Conservation (phyloP, 2,888 invertebrate genomes). For the Mimumesa dahlbomi region DNA sequence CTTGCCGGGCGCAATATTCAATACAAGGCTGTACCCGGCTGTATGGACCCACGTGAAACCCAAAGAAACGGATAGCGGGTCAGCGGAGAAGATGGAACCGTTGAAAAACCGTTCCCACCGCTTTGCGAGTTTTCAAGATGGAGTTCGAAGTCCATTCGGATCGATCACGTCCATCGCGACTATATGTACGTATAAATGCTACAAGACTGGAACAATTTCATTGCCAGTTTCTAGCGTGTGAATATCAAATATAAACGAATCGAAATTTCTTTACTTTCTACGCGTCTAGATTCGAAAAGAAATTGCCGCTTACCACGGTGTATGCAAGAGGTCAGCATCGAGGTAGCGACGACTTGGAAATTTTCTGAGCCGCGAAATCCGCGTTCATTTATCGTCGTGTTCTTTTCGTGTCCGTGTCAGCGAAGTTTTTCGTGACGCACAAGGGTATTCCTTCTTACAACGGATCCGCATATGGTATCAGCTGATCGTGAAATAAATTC, state of each 20-base stretch:
- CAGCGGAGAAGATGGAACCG: constrained; percentile 14
- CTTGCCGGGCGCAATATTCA: constrained; percentile 63
- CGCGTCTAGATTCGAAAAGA: not conserved
- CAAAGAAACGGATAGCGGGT: constrained; percentile 38
- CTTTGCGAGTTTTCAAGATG: not conserved
- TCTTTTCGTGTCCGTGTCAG: constrained; percentile 33
- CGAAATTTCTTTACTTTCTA: not conserved
- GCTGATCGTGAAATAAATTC: constrained; percentile 9
- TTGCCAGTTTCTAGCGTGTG: no score
- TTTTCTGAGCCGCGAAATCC: constrained; percentile 55
- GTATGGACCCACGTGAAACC: constrained; percentile 35
- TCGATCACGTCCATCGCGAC: not conserved
- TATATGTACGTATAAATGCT: no score
- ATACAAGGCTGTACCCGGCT: constrained; percentile 59
- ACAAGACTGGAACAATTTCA: no score
- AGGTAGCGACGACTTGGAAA: constrained; percentile 56
- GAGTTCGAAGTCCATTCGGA: not conserved
- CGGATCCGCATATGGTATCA: constrained; percentile 11
- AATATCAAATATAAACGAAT: no score
- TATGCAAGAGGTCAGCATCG: constrained; percentile 60
- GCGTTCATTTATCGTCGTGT: constrained; percentile 64
- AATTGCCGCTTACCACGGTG: constrained; percentile 48
- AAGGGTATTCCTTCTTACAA: constrained; percentile 17
- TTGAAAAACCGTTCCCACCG: constrained; percentile 3
- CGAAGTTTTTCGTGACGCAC: constrained; percentile 22